These are phyloP conservation scores for Neomicropteryx cornuta DNA, from an alignment of 1,140 invertebrate species.

Conservation along the genomic window DNA sequence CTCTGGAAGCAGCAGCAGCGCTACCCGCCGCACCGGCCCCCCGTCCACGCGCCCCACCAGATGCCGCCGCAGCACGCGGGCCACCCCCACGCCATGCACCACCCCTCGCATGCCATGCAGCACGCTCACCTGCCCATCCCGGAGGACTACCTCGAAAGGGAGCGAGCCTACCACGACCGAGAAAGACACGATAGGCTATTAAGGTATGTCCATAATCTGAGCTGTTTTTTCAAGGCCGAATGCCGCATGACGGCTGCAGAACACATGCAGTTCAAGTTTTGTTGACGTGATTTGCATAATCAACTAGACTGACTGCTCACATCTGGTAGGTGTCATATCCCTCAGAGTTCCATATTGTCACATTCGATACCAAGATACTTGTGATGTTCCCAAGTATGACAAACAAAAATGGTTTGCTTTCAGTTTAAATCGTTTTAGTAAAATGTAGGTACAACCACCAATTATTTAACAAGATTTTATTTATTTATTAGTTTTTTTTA, in stretches of 20 bases:
- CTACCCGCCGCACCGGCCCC: slow-evolving; percentile 23
- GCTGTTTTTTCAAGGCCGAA: neutral
- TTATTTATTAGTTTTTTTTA: no score
- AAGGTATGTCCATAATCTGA: slow-evolving; percentile 22
- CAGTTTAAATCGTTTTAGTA: no score
- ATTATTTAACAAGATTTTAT: no score
- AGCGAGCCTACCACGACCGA: slow-evolving; percentile 30
- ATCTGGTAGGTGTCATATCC: no score
- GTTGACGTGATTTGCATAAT: neutral
- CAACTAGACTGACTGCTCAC: no score
- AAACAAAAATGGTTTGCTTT: no score
- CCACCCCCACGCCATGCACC: slow-evolving; percentile 23
- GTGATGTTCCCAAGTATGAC: no score
- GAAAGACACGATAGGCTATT: slow-evolving; percentile 40
- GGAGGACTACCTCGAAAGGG: slow-evolving; percentile 36
- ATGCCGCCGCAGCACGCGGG: slow-evolving; percentile 7
- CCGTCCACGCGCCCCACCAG: slow-evolving; percentile 10
- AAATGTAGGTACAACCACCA: no score
- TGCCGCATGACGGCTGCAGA: neutral
- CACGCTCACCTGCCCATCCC: slow-evolving; percentile 19
- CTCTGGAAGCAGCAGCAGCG: slow-evolving; percentile 35
- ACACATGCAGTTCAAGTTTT: neutral
- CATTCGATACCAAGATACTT: no score
- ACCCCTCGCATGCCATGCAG: slow-evolving; percentile 27
- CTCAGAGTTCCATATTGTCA: no score